phyloP scores from a whole-genome alignment of 2,888 invertebrate species.

The Griposia aprilina region DNA sequence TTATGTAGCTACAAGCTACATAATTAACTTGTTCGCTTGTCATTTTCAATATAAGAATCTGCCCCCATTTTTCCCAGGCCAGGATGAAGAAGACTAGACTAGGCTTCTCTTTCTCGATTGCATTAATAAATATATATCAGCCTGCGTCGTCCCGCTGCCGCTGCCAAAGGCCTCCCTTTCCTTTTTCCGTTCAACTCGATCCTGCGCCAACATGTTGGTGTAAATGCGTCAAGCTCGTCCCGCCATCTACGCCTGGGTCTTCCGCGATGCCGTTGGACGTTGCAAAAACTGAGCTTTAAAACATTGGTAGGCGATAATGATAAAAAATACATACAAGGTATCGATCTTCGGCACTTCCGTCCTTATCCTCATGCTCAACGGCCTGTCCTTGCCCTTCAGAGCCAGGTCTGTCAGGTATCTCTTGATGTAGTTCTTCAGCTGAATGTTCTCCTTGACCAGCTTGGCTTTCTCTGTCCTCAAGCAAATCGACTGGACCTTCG shows the following conservation, averaged over 20 bases:
- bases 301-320: not conserved
- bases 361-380: conserved; percentile 78
- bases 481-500: conserved; percentile 84
- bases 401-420: conserved; percentile 91
- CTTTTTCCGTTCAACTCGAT: not conserved
- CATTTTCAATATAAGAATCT: not conserved
- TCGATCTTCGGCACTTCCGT: conserved; percentile 75
- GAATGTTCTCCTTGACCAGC: conserved; percentile 91
- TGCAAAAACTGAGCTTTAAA: not conserved
- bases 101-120: not conserved
- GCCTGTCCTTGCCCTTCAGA: conserved; percentile 83
- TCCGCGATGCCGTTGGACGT: not conserved
- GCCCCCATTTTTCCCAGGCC: not conserved
- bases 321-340: conserved; percentile 42
- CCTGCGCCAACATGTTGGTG: not conserved
- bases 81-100: not conserved
- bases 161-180: not conserved
- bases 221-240: not conserved
- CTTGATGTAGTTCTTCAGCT: conserved; percentile 91
- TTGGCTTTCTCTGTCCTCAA: conserved; percentile 83
- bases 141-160: not conserved
- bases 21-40: not conserved
- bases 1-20: not conserved
- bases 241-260: not conserved
- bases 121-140: not conserved